phyloP scores from a whole-genome alignment of 1,140 invertebrate species.

The Drosophila obscura region DNA sequence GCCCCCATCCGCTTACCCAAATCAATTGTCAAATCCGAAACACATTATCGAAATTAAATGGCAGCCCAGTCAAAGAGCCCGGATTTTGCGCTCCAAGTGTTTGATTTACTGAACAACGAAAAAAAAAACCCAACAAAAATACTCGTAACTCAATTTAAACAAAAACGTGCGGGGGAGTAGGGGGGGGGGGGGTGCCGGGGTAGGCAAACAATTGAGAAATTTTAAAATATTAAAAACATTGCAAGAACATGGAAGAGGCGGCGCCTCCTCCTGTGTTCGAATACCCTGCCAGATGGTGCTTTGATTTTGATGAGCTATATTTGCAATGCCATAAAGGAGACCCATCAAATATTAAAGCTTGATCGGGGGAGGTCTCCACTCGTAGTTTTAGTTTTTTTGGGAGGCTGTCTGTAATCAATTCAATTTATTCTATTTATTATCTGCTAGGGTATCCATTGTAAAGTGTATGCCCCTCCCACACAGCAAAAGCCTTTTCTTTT shows the following conservation, averaged over 20 bases:
- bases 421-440: no score
- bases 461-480: no score
- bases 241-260: not conserved
- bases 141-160: conserved; percentile 17
- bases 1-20: not conserved
- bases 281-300: no score
- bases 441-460: no score
- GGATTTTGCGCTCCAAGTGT: conserved; percentile 1
- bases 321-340: no score
- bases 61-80: not conserved
- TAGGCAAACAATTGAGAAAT: conserved; percentile 28
- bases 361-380: no score
- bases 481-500: conserved; percentile 3
- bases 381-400: no score
- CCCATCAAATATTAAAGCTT: no score
- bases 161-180: not conserved
- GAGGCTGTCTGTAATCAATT: not conserved
- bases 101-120: conserved; percentile 1
- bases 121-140: not conserved
- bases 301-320: no score
- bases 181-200: not conserved
- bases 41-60: conserved; percentile 49
- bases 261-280: no score
- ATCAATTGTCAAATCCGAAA: conserved; percentile 29
- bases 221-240: conserved; percentile 44